These are phyloP conservation scores for Saimiri boliviensis DNA, from an alignment of 2,113 vertebrate species.

Conservation along the genomic window DNA sequence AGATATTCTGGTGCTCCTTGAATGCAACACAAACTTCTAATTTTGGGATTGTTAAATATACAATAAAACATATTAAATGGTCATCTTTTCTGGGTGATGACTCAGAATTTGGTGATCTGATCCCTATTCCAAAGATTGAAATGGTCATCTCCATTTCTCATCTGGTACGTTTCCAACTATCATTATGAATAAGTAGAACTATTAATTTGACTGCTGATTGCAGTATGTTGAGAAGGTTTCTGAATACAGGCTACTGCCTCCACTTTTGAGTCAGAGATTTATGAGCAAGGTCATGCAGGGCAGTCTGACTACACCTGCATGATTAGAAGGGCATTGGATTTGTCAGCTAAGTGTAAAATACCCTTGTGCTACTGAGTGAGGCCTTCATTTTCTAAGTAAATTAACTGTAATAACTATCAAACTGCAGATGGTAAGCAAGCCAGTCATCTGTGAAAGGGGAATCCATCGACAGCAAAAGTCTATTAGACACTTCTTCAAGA, in stretches of 20 bases:
- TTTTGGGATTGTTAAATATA: not conserved
- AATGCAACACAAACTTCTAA: not conserved
- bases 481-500: constrained; percentile 63
- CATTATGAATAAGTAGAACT: constrained; percentile 24
- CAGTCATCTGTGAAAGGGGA: constrained; percentile 71
- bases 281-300: constrained; percentile 65
- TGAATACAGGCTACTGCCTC: constrained; percentile 30
- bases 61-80: not conserved
- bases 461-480: constrained; percentile 54
- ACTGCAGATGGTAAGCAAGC: constrained; percentile 74
- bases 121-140: not conserved
- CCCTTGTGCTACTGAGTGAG: constrained; percentile 64
- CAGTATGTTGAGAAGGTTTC: constrained; percentile 35
- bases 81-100: not conserved
- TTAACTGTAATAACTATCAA: constrained; percentile 82
- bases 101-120: not conserved
- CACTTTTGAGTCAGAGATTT: constrained; percentile 65
- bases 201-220: constrained; percentile 38
- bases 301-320: not conserved
- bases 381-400: constrained; percentile 79
- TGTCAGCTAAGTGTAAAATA: constrained; percentile 79
- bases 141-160: not conserved
- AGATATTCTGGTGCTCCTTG: not conserved
- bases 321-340: constrained; percentile 75
- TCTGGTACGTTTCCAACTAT: not conserved